Percentiles rank a stretch among this genome's conserved stretches.
These are phyloP conservation scores for Eupithecia inturbata DNA, from an alignment of 2,888 invertebrate genomes.

Conservation along the genomic window DNA sequence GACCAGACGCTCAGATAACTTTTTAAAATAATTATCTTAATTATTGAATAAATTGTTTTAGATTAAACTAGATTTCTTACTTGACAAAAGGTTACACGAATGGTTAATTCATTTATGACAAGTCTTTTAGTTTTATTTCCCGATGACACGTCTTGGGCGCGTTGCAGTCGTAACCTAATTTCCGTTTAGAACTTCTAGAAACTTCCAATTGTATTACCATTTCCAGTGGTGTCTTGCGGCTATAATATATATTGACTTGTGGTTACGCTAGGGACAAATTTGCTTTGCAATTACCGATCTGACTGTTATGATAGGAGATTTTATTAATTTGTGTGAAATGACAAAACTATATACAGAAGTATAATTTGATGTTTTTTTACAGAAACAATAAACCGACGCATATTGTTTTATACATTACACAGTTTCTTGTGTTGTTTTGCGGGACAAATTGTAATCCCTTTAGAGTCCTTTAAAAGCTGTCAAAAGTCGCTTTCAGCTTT, in stretches of 20 bases:
- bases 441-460: neutral
- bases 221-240: neutral
- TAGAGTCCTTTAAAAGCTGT: too few species aligned
- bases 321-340: neutral
- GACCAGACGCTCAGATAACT: too few species aligned
- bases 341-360: neutral
- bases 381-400: too few species aligned
- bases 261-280: neutral
- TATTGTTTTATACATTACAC: too few species aligned
- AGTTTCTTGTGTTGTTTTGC: too few species aligned
- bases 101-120: neutral
- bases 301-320: neutral
- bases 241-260: neutral
- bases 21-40: too few species aligned
- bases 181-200: slow-evolving; percentile 2
- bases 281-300: neutral
- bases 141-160: neutral
- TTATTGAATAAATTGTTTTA: neutral
- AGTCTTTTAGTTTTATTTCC: neutral
- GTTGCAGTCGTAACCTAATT: neutral
- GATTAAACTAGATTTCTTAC: neutral
- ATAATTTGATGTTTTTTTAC: neutral
- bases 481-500: too few species aligned
- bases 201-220: slow-evolving; percentile 2
- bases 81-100: neutral